Conservation (phyloP, 2,113 vertebrate genomes). For the Gorsachius goisagi region DNA sequence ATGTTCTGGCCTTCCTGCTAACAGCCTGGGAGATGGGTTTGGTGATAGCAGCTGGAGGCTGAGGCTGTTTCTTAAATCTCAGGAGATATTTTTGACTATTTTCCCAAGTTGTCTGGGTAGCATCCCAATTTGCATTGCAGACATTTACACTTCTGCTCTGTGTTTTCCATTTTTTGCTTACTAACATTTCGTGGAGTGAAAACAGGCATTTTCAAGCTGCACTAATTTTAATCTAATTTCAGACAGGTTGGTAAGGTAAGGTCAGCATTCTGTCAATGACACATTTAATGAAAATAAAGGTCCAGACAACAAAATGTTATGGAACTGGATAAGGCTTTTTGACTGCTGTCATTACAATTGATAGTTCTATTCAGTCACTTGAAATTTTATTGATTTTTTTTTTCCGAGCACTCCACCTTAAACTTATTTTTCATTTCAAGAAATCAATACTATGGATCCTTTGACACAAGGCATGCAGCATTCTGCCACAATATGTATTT, state of each 20-base stretch:
- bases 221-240: slow-evolving; percentile 52
- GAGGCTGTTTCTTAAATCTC: background rate
- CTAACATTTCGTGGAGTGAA: background rate
- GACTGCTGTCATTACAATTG: slow-evolving; percentile 63
- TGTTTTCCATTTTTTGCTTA: background rate
- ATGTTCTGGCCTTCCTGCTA: background rate
- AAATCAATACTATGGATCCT: slow-evolving; percentile 68
- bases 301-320: slow-evolving; percentile 47
- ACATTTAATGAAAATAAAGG: slow-evolving; percentile 62
- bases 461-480: slow-evolving; percentile 45
- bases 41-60: background rate
- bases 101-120: background rate
- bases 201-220: background rate
- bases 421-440: slow-evolving; percentile 70
- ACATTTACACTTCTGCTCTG: background rate
- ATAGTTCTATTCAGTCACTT: slow-evolving; percentile 70
- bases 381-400: slow-evolving; percentile 66
- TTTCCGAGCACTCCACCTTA: slow-evolving; percentile 43
- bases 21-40: background rate
- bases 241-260: slow-evolving; percentile 31
- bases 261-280: slow-evolving; percentile 52
- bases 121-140: background rate
- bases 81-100: background rate
- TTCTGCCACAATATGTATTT: slow-evolving; percentile 39
- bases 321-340: slow-evolving; percentile 57